A percentile compares a stretch with the other conserved stretches of the same genome.
Conservation (phyloP, 53 echinoderm and acorn worm species). For the Hippasteria phrygiana region DNA sequence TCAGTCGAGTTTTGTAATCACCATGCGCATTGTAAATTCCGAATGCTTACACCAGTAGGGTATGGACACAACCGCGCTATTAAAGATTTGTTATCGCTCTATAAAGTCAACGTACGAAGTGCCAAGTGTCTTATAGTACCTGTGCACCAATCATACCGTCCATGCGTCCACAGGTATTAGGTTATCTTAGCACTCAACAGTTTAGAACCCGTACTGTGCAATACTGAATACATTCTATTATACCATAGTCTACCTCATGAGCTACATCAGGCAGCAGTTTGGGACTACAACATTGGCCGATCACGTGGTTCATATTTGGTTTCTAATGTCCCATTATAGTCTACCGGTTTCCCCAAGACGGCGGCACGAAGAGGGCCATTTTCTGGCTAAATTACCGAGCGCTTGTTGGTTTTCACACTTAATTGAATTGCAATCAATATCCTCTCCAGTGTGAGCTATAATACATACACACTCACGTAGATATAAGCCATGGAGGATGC, state of each 20-base stretch:
- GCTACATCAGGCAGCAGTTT: background rate
- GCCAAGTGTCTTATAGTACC: too few species aligned
- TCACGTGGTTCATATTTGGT: conserved; percentile 4
- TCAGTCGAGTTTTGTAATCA: too few species aligned
- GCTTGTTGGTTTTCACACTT: conserved; percentile 52
- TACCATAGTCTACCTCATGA: background rate
- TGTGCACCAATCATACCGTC: too few species aligned
- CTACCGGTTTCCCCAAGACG: background rate
- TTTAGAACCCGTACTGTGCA: too few species aligned
- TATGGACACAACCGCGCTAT: too few species aligned
- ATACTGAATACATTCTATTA: too few species aligned
- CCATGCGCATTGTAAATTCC: too few species aligned
- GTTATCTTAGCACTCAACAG: too few species aligned
- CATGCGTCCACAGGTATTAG: too few species aligned
- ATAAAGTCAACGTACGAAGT: too few species aligned
- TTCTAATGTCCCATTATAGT: conserved; percentile 1
- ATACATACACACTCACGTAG: background rate
- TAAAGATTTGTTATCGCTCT: too few species aligned
- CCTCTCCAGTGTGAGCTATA: background rate
- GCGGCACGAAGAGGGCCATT: conserved; percentile 1
- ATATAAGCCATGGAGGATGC: background rate
- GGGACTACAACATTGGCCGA: conserved; percentile 10
- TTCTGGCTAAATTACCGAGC: conserved; percentile 47
- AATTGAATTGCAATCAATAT: conserved; percentile 63
- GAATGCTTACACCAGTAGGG: too few species aligned